These are phyloP conservation scores for Troglohyphantes excavatus DNA, from an alignment of 2,888 invertebrate genomes.

Conservation along the genomic window DNA sequence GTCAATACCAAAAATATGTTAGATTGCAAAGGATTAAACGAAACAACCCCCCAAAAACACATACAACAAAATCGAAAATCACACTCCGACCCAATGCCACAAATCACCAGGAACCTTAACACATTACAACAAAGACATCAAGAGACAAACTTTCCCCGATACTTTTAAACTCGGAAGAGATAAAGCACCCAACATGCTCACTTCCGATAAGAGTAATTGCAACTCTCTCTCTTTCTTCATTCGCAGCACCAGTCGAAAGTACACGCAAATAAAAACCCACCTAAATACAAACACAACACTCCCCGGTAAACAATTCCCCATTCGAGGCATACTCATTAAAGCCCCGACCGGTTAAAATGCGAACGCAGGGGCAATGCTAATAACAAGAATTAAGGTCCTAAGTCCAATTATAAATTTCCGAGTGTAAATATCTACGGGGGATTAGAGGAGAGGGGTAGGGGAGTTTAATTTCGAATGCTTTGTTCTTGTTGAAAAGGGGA, in stretches of 20 bases:
- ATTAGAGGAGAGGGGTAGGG: background rate
- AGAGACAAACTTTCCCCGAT: background rate
- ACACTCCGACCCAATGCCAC: conserved; percentile 6
- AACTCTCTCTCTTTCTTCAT: background rate
- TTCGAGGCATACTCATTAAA: conserved; percentile 9
- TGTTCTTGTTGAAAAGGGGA: background rate
- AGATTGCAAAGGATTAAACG: too few relatives aligned
- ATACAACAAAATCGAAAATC: background rate
- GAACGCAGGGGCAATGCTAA: conserved; percentile 47
- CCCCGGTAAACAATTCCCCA: background rate
- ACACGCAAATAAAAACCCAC: conserved; percentile 3
- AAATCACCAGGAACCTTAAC: background rate
- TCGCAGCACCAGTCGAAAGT: too few relatives aligned
- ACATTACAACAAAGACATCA: conserved; percentile 26
- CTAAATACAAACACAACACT: too few relatives aligned
- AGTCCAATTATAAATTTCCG: conserved; percentile 67
- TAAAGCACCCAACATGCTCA: background rate
- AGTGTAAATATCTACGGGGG: conserved; percentile 28
- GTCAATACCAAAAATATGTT: too few relatives aligned
- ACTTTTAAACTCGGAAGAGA: too few relatives aligned
- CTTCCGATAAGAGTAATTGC: conserved; percentile 50
- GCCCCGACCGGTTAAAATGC: conserved; percentile 15
- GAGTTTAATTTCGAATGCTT: conserved; percentile 29
- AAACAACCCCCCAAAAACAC: too few relatives aligned
- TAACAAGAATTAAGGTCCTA: conserved; percentile 62